These are phyloP conservation scores for Lagopus muta DNA, from an alignment of 2,113 vertebrate species.

Conservation along the genomic window DNA sequence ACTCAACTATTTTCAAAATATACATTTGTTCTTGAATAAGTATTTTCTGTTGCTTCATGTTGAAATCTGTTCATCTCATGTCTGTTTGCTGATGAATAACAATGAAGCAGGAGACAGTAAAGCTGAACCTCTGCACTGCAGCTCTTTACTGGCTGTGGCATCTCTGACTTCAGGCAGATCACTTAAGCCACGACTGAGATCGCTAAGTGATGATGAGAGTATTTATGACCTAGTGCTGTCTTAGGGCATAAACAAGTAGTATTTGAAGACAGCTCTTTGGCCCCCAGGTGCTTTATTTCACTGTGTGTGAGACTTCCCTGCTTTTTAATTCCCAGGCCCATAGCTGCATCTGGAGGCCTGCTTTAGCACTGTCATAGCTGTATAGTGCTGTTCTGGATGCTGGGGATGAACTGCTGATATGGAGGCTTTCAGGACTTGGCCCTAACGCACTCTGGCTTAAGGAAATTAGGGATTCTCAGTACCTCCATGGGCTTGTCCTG, in stretches of 20 bases:
- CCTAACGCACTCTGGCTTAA: not conserved
- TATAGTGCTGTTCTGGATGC: not conserved
- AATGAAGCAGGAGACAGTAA: not conserved
- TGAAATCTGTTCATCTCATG: not conserved
- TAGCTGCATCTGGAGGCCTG: not conserved
- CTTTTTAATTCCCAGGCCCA: not conserved
- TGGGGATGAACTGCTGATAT: not conserved
- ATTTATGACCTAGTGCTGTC: not conserved
- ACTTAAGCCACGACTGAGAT: not conserved
- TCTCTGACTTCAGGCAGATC: not conserved
- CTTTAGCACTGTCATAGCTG: not conserved
- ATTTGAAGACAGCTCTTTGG: not conserved
- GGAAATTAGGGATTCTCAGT: not conserved
- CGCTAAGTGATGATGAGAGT: not conserved
- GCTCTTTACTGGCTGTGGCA: rapidly evolving
- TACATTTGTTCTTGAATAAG: not conserved
- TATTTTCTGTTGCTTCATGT: not conserved
- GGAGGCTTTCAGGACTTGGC: not conserved
- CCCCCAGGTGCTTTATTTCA: not conserved
- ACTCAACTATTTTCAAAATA: not conserved
- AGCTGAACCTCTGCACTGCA: not conserved
- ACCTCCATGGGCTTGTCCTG: not conserved
- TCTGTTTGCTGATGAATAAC: not conserved
- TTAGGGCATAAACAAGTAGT: not conserved
- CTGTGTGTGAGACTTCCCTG: not conserved